Base-by-base conservation (phyloP, 2,113 vertebrate species). In the Apistogramma diplotaenia region DNA sequence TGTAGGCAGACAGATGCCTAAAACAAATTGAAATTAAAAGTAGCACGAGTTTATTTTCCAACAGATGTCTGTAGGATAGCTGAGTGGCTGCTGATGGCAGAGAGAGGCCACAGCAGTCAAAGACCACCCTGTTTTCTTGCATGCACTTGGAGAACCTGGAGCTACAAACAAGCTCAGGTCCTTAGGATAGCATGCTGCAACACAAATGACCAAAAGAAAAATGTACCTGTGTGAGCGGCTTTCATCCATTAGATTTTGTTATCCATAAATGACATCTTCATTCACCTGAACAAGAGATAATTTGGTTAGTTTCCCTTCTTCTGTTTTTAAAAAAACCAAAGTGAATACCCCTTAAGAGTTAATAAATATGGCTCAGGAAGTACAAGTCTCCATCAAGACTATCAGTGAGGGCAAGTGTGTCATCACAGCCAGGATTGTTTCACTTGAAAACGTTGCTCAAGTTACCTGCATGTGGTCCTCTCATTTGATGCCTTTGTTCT, bases 371-470 rank as follows among this genome's bases (percentile, higher is more conserved):
- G 93, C 94, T 95, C 94, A 95, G 96, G 51, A 31, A 56, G 21
- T 76, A 6, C 12, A 60, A n/a, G 76, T 94, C 89, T 96, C 96
- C 95, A 95, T 78, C 4, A 91, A 87, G 92, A 2, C 49, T 71
- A 16, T 96, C 94, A 96, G 96, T 94, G 95, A 97, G 96, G 96
- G 95, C 96, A 97, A 96, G 95, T 94, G 67, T 93, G 89, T 96
- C 94, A 95, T 96, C 96, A 92, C 62, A 86, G 95, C 95, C 95
- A 93, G 83, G 8, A 60, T 1, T 3, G 1, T 2, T 3, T 1
- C 3, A 1, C 25, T 11, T 2, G 0, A 1, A 35, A 1, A 1
- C 1, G 1, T 4, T 1, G 4, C 3, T 43, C 2, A 18, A 4
- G 1, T 76, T 86, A 92, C 92, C 87, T 89, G n/a, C 18, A 74